These are phyloP conservation scores for Nibea coibor DNA, from an alignment of 2,113 vertebrate genomes.

Conservation along the genomic window DNA sequence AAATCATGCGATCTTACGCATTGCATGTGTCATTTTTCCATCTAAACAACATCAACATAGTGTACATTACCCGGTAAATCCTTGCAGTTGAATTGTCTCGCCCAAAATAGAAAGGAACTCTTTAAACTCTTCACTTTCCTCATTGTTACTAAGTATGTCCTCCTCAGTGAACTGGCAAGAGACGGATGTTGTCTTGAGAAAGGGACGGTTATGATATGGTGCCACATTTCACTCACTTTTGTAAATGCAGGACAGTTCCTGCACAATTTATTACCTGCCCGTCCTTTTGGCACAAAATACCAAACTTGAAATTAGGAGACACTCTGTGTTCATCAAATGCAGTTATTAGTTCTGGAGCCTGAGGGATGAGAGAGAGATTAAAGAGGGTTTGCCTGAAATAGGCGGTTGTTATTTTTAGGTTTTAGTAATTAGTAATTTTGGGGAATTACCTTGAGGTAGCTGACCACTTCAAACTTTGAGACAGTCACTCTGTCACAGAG, in stretches of 20 bases:
- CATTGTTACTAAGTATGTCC: slow-evolving; percentile 90
- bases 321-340: slow-evolving; percentile 86
- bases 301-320: slow-evolving; percentile 86
- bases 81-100: slow-evolving; percentile 87
- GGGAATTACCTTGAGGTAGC: slow-evolving; percentile 89
- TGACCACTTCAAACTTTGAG: slow-evolving; percentile 88
- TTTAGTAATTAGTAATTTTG: not conserved
- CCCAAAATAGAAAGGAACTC: slow-evolving; percentile 91
- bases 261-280: slow-evolving; percentile 74
- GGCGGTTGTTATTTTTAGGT: not conserved
- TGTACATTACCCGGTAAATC: slow-evolving; percentile 86
- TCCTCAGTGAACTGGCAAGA: slow-evolving; percentile 88
- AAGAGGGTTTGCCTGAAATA: not conserved
- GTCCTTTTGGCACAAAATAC: slow-evolving; percentile 83
- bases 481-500: slow-evolving; percentile 88
- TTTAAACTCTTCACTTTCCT: slow-evolving; percentile 89
- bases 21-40: slow-evolving; percentile 1
- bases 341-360: slow-evolving; percentile 85
- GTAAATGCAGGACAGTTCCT: not conserved
- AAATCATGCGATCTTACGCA: slow-evolving; percentile 5
- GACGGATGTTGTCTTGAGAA: slow-evolving; percentile 28
- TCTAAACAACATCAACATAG: not conserved
- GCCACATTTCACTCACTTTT: slow-evolving; percentile 7
- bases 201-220: not conserved
- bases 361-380: slow-evolving; percentile 5